phyloP scores from a whole-genome alignment of 2,888 invertebrate species.

The Geotrupes spiniger region DNA sequence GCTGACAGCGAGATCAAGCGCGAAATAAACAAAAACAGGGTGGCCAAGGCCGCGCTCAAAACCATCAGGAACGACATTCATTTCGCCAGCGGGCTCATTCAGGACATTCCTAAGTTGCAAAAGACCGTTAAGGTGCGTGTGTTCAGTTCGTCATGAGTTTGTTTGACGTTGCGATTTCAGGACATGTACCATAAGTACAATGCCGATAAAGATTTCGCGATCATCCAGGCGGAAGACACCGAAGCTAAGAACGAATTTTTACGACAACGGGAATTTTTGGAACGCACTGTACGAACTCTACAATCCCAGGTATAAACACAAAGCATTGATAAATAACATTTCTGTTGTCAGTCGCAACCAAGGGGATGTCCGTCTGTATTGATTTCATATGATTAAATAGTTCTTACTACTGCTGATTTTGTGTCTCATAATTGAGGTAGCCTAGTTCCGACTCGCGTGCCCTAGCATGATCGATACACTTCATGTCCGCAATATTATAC shows the following conservation, averaged over 20 bases:
- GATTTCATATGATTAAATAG: too few relatives aligned
- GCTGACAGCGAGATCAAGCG: constrained; percentile 68
- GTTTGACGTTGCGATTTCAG: constrained; percentile 37
- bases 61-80: constrained; percentile 80
- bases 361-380: too few relatives aligned
- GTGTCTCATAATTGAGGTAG: too few relatives aligned
- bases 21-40: constrained; percentile 62
- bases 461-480: too few relatives aligned
- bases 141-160: neutral
- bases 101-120: constrained; percentile 67
- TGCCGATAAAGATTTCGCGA: constrained; percentile 65
- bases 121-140: constrained; percentile 54
- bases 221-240: constrained; percentile 65
- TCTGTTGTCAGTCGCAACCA: too few relatives aligned
- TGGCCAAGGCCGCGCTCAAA: constrained; percentile 63
- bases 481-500: too few relatives aligned
- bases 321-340: too few relatives aligned
- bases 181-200: constrained; percentile 69
- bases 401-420: too few relatives aligned
- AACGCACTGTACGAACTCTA: constrained; percentile 60
- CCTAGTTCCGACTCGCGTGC: too few relatives aligned
- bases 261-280: constrained; percentile 79
- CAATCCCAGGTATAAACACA: constrained; percentile 50
- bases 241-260: constrained; percentile 73
- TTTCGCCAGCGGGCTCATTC: constrained; percentile 73